These are phyloP conservation scores for Caenorhabditis sulstoni DNA, from an alignment of 2,888 invertebrate genomes.

Conservation along the genomic window DNA sequence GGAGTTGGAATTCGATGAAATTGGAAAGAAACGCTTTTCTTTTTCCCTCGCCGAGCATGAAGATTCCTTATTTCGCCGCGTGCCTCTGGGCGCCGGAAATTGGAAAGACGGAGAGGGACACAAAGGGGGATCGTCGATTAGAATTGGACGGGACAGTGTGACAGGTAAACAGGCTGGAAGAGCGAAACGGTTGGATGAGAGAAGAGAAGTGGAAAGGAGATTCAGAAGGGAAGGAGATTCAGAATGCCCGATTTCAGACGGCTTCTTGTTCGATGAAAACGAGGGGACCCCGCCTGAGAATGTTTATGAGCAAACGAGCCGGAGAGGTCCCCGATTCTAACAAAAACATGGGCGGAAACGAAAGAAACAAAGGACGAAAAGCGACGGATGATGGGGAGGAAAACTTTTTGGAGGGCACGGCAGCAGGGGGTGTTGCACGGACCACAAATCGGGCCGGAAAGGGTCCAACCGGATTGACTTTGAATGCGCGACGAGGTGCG, in stretches of 20 bases:
- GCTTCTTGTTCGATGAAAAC: not conserved
- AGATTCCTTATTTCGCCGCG: slow-evolving; percentile 1
- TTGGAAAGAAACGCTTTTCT: not conserved
- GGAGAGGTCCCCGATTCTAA: slow-evolving; percentile 11
- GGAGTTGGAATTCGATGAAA: not conserved
- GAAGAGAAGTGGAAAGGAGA: not conserved
- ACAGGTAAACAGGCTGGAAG: not conserved
- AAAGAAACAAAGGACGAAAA: not conserved
- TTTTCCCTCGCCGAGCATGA: not conserved
- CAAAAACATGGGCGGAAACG: slow-evolving; percentile 39
- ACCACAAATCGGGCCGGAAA: not conserved
- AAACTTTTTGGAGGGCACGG: not conserved
- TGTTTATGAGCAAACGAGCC: slow-evolving; percentile 38
- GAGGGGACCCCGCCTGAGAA: too few relatives aligned
- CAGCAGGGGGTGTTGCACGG: not conserved
- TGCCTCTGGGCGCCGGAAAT: slow-evolving; percentile 12
- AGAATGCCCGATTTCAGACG: not conserved
- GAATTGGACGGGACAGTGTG: not conserved
- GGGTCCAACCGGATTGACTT: not conserved
- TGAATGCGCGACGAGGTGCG: not conserved
- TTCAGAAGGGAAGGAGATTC: not conserved
- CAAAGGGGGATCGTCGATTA: slow-evolving; percentile 1
- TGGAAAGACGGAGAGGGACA: not conserved
- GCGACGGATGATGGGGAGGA: not conserved
- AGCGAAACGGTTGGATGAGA: not conserved